These are phyloP conservation scores for Parauchenoglanis punctatus DNA, from an alignment of 2,797 vertebrate species.

Conservation along the genomic window DNA sequence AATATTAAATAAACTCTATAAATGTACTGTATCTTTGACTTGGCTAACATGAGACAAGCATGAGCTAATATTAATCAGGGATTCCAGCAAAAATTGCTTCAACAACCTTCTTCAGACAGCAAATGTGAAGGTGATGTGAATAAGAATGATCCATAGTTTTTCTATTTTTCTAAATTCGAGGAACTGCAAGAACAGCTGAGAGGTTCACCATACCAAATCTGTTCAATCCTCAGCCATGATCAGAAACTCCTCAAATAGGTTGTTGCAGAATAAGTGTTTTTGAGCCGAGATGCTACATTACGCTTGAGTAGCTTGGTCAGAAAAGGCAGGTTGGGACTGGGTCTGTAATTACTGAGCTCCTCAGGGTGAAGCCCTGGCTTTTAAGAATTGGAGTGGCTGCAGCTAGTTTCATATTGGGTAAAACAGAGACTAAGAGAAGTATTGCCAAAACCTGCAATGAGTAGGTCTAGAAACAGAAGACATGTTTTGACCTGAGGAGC, in stretches of 20 bases:
- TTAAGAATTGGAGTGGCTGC: not conserved
- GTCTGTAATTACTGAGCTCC: constrained; percentile 15
- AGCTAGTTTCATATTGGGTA: not conserved
- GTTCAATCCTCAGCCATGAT: constrained; percentile 6
- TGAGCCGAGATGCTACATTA: not conserved
- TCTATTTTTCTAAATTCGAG: no score
- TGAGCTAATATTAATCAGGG: not conserved
- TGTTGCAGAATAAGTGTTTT: constrained; percentile 1
- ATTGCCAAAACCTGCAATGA: not conserved
- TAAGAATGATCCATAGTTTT: not conserved
- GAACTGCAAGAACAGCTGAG: not conserved
- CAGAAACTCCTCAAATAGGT: not conserved
- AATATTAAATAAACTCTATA: not conserved
- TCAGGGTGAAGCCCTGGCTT: not conserved
- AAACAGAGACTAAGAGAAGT: not conserved
- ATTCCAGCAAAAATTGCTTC: not conserved
- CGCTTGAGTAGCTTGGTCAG: constrained; percentile 1
- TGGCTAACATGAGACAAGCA: not conserved
- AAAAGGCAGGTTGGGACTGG: not conserved
- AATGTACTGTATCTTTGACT: not conserved
- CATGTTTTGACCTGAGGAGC: constrained; percentile 6
- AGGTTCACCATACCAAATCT: not conserved
- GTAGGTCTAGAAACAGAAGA: not conserved
- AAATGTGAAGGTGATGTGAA: not conserved
- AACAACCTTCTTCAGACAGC: not conserved